Evolutionary conservation across 2,888 invertebrate genomes (phyloP), one percentile per base, ranked within the genome.

Genomic region (Phengaris arion): DNA sequence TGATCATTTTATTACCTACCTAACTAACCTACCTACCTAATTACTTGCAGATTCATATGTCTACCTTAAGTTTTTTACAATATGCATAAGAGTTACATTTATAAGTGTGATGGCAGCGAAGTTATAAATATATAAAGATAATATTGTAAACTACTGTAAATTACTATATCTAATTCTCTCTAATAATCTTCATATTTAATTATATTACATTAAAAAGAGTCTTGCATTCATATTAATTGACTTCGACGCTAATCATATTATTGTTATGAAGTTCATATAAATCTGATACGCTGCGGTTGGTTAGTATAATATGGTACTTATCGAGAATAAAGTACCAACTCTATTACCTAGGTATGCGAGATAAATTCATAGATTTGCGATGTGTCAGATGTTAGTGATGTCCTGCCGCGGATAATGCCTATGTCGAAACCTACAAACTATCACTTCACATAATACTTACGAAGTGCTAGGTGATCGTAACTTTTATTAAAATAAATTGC

Each of bases 401-500:
- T 51, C 22, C 72, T 12, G 72, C 12, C 22, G 54, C 54, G 48
- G 12, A 48, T 45, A 35, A 72, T 72, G 68, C 13, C 46, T 68
- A 12, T 68, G 75, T 69, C 70, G 59, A 72, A 72, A 22, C 22
- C 22, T 22, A 22, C 22, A 22, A 22, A 51, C 51, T 55, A 55
- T 69, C 45, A 75, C 45, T 75, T 69, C n/a, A 68, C 22, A 48
- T 68, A 35, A 35, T 35, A 54, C 48, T 69, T 48, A 75, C 35
- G 48, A 75, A 74, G 74, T 70, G 75, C 74, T 68, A 48, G 59
- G n/a, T 52, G 73, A 73, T 73, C 59, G 74, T 76, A 76, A 79
- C 76, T 76, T 69, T 72, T 59, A 64, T 72, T 69, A 57, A 75
- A 78, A 76, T 79, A 74, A 75, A 73, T 74, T 54, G 55, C 74